phyloP scores from a whole-genome alignment of 2,888 invertebrate species.

The Drosophila histrio region DNA sequence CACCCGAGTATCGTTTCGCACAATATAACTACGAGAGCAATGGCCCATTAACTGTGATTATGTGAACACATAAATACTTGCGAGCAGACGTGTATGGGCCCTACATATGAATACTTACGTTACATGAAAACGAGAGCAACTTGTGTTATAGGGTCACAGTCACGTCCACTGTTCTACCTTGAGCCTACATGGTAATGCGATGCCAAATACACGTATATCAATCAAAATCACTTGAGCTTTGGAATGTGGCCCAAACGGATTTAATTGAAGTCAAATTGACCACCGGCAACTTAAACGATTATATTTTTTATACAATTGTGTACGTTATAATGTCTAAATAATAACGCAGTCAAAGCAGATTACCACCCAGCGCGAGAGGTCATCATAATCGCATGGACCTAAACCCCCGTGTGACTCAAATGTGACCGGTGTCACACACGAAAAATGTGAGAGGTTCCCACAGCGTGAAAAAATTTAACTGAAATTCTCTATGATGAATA shows the following conservation, averaged over 20 bases:
- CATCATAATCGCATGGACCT: conserved; percentile 13
- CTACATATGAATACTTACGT: conserved; percentile 32
- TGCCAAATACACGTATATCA: conserved; percentile 40
- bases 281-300: neutral
- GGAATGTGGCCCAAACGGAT: neutral
- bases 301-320: conserved; percentile 22
- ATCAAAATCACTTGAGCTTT: conserved; percentile 27
- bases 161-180: conserved; percentile 16
- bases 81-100: neutral
- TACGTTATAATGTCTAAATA: conserved; percentile 22
- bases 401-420: conserved; percentile 36
- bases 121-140: conserved; percentile 7
- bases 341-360: conserved; percentile 25
- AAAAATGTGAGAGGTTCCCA: conserved; percentile 62
- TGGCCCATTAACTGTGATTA: conserved; percentile 60
- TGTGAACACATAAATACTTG: conserved; percentile 25
- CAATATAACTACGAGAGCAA: conserved; percentile 54
- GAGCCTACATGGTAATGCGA: conserved; percentile 11
- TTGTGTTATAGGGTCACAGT: conserved; percentile 23
- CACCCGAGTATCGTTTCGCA: conserved; percentile 12
- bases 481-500: conserved; percentile 43
- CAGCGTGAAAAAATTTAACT: conserved; percentile 58
- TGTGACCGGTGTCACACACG: conserved; percentile 35
- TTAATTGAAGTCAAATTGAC: neutral
- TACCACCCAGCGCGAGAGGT: conserved; percentile 27